Percentiles rank a stretch among this genome's conserved stretches.
Conservation (phyloP, 1,140 invertebrate species). For the Spodoptera frugiperda region DNA sequence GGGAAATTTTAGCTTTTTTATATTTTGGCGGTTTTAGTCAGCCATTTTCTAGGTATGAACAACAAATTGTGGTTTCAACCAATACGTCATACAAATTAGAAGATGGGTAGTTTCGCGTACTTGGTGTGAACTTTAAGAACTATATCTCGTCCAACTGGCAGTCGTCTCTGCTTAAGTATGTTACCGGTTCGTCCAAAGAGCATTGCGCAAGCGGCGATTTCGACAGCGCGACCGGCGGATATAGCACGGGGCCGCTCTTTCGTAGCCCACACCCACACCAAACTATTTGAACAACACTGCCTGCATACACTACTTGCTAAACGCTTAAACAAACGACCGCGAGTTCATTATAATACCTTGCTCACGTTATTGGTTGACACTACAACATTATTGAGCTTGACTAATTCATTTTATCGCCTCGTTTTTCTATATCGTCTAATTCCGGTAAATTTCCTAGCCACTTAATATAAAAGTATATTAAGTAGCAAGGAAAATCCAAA, state of each 20-base stretch:
- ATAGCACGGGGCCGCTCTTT: conserved; percentile 82
- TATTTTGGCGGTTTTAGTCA: neutral
- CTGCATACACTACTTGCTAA: conserved; percentile 70
- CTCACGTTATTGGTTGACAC: conserved; percentile 62
- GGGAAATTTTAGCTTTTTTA: neutral
- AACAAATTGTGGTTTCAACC: neutral
- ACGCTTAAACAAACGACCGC: conserved; percentile 66
- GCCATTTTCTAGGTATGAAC: neutral
- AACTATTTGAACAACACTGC: conserved; percentile 70
- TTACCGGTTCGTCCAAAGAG: conserved; percentile 72
- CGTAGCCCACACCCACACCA: conserved; percentile 74
- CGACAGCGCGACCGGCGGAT: conserved; percentile 77
- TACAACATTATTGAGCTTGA: conserved; percentile 48
- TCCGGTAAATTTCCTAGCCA: neutral
- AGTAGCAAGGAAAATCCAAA: too few relatives aligned
- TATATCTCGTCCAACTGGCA: conserved; percentile 55
- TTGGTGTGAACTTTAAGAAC: conserved; percentile 51
- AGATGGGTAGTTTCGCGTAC: neutral
- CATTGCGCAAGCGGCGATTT: conserved; percentile 76
- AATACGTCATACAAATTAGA: neutral
- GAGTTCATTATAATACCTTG: conserved; percentile 56
- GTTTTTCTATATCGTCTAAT: conserved; percentile 46
- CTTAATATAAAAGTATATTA: neutral
- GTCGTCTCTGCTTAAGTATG: conserved; percentile 62
- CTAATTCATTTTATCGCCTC: conserved; percentile 47